Percentiles rank a stretch among this genome's conserved stretches.
Conservation (phyloP, 1,140 invertebrate genomes). For the Triops cancriformis region DNA sequence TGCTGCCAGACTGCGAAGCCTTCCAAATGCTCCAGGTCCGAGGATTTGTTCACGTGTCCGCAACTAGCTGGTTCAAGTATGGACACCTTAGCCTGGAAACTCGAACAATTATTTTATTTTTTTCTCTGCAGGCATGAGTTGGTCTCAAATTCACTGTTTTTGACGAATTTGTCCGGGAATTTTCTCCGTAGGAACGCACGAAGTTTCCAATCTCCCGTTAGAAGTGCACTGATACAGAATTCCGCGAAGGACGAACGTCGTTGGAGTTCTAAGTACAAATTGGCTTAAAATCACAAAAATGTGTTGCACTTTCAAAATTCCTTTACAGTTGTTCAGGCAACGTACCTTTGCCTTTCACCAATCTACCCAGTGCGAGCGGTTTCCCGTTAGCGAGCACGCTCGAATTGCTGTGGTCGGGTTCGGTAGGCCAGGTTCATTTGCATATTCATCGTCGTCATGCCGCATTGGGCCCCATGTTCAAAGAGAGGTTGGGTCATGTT, state of each 20-base stretch:
- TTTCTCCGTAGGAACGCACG: no score
- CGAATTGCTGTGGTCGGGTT: conserved; percentile 14
- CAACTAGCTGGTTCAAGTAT: no score
- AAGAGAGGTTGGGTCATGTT: conserved; percentile 56
- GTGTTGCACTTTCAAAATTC: neutral
- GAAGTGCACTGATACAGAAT: neutral
- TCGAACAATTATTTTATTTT: no score
- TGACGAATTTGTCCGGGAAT: no score
- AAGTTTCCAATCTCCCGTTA: neutral
- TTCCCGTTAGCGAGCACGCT: neutral
- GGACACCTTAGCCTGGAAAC: no score
- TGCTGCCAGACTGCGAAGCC: no score
- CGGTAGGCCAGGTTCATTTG: conserved; percentile 47
- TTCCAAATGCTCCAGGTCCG: no score
- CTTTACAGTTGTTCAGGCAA: neutral
- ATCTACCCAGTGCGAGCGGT: neutral
- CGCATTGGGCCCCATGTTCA: conserved; percentile 59
- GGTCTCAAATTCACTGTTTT: no score
- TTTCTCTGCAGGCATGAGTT: no score
- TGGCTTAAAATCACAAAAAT: neutral
- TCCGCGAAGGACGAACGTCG: neutral
- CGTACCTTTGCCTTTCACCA: neutral
- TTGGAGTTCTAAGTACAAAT: neutral
- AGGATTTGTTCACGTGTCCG: no score
- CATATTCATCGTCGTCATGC: conserved; percentile 63